Percentiles rank a stretch among this genome's conserved stretches.
These are phyloP conservation scores for Meloidogyne chitwoodi DNA, from an alignment of 1,140 invertebrate genomes.

Conservation along the genomic window DNA sequence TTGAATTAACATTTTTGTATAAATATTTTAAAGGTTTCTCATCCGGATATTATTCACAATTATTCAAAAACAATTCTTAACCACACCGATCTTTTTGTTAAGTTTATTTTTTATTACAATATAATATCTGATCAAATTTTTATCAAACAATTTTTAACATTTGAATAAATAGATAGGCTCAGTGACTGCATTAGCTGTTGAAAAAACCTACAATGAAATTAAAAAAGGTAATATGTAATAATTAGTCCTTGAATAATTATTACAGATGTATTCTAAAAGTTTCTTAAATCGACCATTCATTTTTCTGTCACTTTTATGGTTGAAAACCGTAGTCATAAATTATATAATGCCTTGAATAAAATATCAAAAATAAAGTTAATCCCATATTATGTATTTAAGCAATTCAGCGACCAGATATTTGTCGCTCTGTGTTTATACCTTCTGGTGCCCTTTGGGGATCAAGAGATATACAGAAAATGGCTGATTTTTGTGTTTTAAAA, in stretches of 20 bases:
- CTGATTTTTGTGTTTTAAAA: conserved; percentile 65
- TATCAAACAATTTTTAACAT: conserved; percentile 17
- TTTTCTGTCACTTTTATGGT: no score
- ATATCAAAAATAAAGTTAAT: background rate
- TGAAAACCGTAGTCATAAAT: no score
- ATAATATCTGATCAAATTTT: conserved; percentile 16
- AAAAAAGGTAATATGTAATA: conserved; percentile 7
- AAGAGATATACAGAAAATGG: conserved; percentile 68
- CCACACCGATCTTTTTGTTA: conserved; percentile 64
- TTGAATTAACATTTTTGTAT: background rate
- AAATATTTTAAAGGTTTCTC: conserved; percentile 57
- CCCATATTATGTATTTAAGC: conserved; percentile 11
- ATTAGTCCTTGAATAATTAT: no score
- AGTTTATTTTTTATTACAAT: conserved; percentile 22
- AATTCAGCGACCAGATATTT: conserved; percentile 38
- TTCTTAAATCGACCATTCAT: no score
- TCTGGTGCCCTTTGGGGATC: conserved; percentile 69
- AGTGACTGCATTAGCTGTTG: conserved; percentile 65
- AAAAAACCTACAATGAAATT: conserved; percentile 57
- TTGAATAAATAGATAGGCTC: conserved; percentile 64
- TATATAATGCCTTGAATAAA: no score
- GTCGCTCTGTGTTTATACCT: conserved; percentile 65
- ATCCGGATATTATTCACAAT: conserved; percentile 64
- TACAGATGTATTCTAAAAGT: no score
- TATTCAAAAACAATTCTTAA: conserved; percentile 63